Base-by-base conservation (phyloP, 1,140 invertebrate species). In the Drosophila sp. region DNA sequence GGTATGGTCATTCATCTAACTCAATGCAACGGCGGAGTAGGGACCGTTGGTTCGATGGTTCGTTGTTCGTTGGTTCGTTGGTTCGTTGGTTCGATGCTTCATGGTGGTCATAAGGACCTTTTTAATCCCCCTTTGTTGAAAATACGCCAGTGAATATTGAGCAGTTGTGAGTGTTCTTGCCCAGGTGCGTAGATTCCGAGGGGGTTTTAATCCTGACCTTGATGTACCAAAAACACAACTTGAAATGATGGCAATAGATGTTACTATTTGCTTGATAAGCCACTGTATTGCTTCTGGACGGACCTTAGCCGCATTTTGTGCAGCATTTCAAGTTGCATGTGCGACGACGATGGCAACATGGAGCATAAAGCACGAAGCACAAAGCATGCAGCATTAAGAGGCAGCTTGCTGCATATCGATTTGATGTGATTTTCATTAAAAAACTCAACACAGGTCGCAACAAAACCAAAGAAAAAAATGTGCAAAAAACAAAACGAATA, bases 361-460 rank as follows among this genome's bases (percentile, higher is more conserved):
- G 4, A 14, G 7, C 9, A 41, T 13, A 8, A 9, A 29, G 4
- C 27, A 29, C 7, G 27, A 7, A 29, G 27, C 27, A 29, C 5
- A n/a, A 1, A 46, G 7, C 36, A n/a, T 65, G 41, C 7, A 8
- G 32, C n/a, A 40, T 57, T 27, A 48, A 54, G 53, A 40, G 13
- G 7, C 48, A 64, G 78, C 71, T 76, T 73, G 67, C 61, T 67
- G 82, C 76, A 89, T 82, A 87, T 87, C 72, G 82, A 87, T 87
- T 87, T 79, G 82, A 87, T 82, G 83, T 75, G 78, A 87, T 87
- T 86, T 87, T 82, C 82, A 87, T 86, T 86, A 86, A 89, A 89
- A 89, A 79, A 79, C 80, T 65, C 76, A 86, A 56, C 72, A 69
- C 76, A 80, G 76, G 76, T 80, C 76, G 36, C 67, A 63, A 62